Base-by-base conservation (phyloP, 2,113 vertebrate species). In the Phrynosoma blainvillii region DNA sequence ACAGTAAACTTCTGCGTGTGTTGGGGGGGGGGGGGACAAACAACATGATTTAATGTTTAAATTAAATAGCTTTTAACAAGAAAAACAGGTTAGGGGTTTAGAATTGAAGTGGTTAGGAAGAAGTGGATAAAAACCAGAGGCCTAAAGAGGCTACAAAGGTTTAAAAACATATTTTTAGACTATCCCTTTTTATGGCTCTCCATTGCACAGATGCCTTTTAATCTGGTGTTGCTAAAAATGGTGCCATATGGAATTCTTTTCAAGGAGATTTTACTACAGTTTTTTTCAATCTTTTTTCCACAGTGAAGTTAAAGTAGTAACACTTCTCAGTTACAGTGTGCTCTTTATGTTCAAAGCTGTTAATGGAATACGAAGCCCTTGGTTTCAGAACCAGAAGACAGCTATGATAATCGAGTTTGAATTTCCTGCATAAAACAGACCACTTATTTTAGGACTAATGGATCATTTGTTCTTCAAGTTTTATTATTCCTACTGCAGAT, bases 151-250 rank as follows among this genome's bases (percentile, higher is more conserved):
- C 32, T 11, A 5, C 1, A 52, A 88, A 87, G 62, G 84, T 85
- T 70, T 4, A 0, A 81, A 83, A 86, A 52, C 32, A 20, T 87
- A 87, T 86, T 93, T 91, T 87, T 73, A 65, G 86, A 54, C 23
- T 62, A 5, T n/a, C n/a, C 0, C 0, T 84, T 91, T 90, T 40
- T 86, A 1, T 1, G 36, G 54, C 79, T 87, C 87, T 87, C 68
- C 27, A 0, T 8, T 25, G 1, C 65, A 83, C 21, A 76, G 71
- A 76, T 5, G 16, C 42, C 7, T 27, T 84, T 83, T 83, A 47
- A 47, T 47, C 54, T 56, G 27, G 25, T 59, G 70, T 11, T 87
- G 84, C 40, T 47, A 80, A 87, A 84, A 85, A 65, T 1, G 80
- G 52, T 7, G 74, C 30, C 70, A 23, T 2, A 23, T 32, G 32